Evolutionary conservation across 2,888 invertebrate genomes (phyloP), one percentile per base, ranked within the genome.

Genomic region (Pomacea canaliculata): DNA sequence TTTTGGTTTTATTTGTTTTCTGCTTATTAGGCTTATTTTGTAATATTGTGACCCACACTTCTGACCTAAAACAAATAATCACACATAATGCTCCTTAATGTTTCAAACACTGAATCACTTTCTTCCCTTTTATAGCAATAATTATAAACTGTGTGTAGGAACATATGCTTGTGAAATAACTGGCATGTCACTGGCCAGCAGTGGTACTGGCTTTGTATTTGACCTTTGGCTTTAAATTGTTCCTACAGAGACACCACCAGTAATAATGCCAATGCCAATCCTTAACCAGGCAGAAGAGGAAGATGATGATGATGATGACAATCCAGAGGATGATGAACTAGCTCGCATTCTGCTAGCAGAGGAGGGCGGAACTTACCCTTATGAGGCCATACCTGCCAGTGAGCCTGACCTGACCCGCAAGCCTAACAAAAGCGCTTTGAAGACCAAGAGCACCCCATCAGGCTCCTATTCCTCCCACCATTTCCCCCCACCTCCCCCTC

Each of bases 391-490:
- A 49, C 88, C 89, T 9, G 87, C 88, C 67, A 84, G 84, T 73
- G 91, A 92, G 83, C 92, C 92, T 9, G 90, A 92, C 83, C 86
- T 91, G 66, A 82, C 76, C 68, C 90, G 90, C 76, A 83, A 83
- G 79, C 92, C 92, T 12, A 84, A 88, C 78, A 90, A 90, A 81
- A 91, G 91, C 81, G 91, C 91, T 73, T 84, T 92, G 80, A 91
- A 90, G 83, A 85, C 83, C 68, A 80, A 78, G 48, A 65, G 73
- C 48, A 79, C 60, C 10, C 16, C 59, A 4, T 48, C 48, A 9
- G 56, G 48, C 8, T 27, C 51, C 23, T 18, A 10, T 23, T 23
- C 23, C 27, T 18, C 13, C 13, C 71, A 27, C 73, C 72, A 18
- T 66, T 68, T 49, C 46, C 73, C 18, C 48, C 69, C 19, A 63